phyloP scores from a whole-genome alignment of 2,113 vertebrate species.

The Patagioenas fasciata region DNA sequence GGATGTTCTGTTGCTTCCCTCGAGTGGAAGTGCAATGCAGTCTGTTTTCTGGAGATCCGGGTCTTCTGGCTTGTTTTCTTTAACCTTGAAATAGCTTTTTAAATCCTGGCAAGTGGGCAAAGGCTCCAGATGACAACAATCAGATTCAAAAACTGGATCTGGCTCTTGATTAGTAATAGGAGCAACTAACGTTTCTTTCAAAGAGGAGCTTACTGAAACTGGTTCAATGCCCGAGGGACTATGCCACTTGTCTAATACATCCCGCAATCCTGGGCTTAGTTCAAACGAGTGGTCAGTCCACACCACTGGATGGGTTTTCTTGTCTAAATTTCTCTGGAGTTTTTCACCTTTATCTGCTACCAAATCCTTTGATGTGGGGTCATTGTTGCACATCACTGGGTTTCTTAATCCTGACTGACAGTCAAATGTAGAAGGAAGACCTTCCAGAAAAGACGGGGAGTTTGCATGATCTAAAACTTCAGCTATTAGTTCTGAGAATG shows the following conservation, averaged over 20 bases:
- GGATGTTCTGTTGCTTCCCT: background rate
- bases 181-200: slow-evolving; percentile 2
- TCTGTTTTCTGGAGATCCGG: background rate
- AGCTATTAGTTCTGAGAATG: slow-evolving; percentile 82
- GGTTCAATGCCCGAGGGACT: slow-evolving; percentile 74
- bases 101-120: slow-evolving; percentile 17
- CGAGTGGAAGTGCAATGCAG: background rate
- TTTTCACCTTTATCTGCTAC: slow-evolving; percentile 14
- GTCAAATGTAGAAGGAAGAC: background rate
- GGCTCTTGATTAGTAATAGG: slow-evolving; percentile 31
- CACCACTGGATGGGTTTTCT: background rate
- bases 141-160: slow-evolving; percentile 3
- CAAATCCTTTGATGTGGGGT: background rate
- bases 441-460: background rate
- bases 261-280: slow-evolving; percentile 88
- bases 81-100: background rate
- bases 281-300: slow-evolving; percentile 66
- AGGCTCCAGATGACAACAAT: background rate
- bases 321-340: background rate
- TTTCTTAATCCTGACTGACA: slow-evolving; percentile 11
- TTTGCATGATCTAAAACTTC: slow-evolving; percentile 71
- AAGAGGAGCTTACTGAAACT: background rate
- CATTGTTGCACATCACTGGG: background rate
- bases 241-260: slow-evolving; percentile 85
- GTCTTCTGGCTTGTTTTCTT: background rate